These are phyloP conservation scores for Hestina assimilis DNA, from an alignment of 1,140 invertebrate genomes.

Conservation along the genomic window DNA sequence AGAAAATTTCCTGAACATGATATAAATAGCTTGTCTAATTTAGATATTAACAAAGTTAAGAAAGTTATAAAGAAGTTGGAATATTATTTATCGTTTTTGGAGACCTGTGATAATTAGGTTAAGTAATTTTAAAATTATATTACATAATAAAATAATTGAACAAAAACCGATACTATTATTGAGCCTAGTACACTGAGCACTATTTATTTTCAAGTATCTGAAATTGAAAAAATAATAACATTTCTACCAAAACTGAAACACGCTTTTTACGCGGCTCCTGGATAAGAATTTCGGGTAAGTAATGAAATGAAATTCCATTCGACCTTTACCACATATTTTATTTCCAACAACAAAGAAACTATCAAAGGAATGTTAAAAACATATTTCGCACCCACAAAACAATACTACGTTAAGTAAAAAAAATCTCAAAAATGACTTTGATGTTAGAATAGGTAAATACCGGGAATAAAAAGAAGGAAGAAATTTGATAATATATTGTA, in stretches of 20 bases:
- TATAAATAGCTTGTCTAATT: constrained; percentile 61
- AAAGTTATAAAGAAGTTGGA: constrained; percentile 83
- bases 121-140: not conserved
- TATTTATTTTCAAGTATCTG: no score
- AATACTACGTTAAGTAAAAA: no score
- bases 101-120: constrained; percentile 50
- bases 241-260: no score
- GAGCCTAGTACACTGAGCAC: not conserved
- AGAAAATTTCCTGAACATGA: constrained; percentile 79
- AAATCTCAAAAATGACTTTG: no score
- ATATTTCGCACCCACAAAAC: not conserved
- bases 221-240: no score
- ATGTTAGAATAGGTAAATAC: no score
- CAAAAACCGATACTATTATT: not conserved
- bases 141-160: not conserved
- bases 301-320: constrained; percentile 7
- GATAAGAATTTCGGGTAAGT: no score
- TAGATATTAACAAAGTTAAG: constrained; percentile 79
- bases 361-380: constrained; percentile 22
- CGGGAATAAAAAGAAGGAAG: no score
- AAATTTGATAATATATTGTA: no score
- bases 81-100: constrained; percentile 83
- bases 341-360: constrained; percentile 54
- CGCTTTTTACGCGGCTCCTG: no score
- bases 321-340: constrained; percentile 54